These are phyloP conservation scores for Emydocephalus ijimae DNA, from an alignment of 2,113 vertebrate species.

Conservation along the genomic window DNA sequence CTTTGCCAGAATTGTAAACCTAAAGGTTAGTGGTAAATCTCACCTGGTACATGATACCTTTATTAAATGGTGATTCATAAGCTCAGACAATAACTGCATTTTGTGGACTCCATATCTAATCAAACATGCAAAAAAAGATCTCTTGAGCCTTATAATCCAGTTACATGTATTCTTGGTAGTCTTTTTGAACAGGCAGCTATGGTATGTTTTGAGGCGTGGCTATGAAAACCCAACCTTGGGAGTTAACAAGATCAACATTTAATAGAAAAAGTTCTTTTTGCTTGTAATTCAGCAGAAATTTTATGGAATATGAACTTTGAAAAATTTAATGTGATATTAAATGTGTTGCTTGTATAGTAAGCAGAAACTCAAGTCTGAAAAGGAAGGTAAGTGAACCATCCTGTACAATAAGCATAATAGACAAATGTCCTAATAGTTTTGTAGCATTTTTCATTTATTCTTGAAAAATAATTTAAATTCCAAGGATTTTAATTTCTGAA, in stretches of 20 bases:
- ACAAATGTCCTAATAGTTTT: conserved; percentile 29
- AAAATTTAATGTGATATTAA: background rate
- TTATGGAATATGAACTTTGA: background rate
- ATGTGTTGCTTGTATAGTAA: background rate
- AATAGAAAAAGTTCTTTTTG: background rate
- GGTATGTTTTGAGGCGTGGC: background rate
- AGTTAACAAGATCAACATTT: background rate
- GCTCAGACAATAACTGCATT: background rate
- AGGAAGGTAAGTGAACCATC: conserved; percentile 28
- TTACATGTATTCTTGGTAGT: background rate
- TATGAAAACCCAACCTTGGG: background rate
- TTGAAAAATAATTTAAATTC: conserved; percentile 39
- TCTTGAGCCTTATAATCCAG: background rate
- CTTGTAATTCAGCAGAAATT: background rate
- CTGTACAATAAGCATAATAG: conserved; percentile 31
- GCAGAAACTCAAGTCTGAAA: conserved; percentile 12
- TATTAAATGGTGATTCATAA: background rate
- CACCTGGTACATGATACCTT: background rate
- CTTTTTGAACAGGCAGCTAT: background rate
- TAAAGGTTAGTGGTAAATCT: background rate
- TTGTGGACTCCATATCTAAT: background rate
- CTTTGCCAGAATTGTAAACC: background rate
- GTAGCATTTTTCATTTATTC: conserved; percentile 36
- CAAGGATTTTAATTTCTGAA: conserved; percentile 38
- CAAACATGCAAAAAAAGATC: background rate